Evolutionary conservation across 2,888 invertebrate species (phyloP).

Genomic region (Drosophila robusta): DNA sequence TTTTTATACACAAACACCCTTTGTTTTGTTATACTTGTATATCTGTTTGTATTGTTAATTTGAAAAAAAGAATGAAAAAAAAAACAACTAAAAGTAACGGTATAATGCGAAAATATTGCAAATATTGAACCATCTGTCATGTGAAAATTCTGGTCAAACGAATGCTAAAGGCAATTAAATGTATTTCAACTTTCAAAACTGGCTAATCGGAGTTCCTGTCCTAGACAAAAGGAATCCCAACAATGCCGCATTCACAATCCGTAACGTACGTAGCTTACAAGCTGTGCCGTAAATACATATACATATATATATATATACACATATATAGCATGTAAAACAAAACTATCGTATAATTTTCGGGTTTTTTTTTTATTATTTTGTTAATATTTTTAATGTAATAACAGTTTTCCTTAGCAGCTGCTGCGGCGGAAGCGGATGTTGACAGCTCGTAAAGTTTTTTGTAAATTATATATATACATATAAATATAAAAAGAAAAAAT

Average conservation of each 20-base stretch:
- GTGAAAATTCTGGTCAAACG: constrained; percentile 72
- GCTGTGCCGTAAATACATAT: constrained; percentile 49
- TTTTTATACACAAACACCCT: constrained; percentile 25
- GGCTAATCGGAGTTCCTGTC: constrained; percentile 45
- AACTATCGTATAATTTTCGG: constrained; percentile 34
- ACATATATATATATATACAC: constrained; percentile 33
- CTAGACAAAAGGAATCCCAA: constrained; percentile 43
- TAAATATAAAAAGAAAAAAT: constrained; percentile 29
- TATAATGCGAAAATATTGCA: constrained; percentile 47
- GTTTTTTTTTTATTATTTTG: constrained; percentile 37
- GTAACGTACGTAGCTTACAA: constrained; percentile 39
- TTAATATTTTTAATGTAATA: constrained; percentile 46
- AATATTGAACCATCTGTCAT: constrained; percentile 56
- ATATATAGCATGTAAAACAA: constrained; percentile 18
- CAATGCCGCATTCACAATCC: constrained; percentile 37
- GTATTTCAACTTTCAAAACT: constrained; percentile 42
- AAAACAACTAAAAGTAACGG: constrained; percentile 16
- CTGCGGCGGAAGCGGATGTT: constrained; percentile 26
- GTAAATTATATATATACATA: constrained; percentile 60
- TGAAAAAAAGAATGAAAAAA: constrained; percentile 25
- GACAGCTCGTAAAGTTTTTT: constrained; percentile 50
- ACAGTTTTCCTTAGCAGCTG: constrained; percentile 57
- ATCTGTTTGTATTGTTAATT: constrained; percentile 61
- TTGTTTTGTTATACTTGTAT: constrained; percentile 58
- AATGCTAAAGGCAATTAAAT: constrained; percentile 53